These are phyloP conservation scores for Sphaerophoria taeniata DNA, from an alignment of 2,888 invertebrate genomes.

Conservation along the genomic window DNA sequence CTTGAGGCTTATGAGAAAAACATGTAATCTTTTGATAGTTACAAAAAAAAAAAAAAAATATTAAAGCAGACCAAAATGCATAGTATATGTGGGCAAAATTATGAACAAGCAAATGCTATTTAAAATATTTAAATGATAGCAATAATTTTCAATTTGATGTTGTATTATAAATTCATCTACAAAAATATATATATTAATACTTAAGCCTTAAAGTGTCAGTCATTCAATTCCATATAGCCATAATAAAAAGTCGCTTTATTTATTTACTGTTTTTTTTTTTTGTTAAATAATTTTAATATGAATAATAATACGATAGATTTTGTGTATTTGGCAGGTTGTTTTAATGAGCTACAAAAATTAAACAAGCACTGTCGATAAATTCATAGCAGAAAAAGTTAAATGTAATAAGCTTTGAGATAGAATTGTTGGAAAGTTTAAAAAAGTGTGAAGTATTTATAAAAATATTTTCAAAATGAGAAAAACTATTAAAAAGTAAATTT, in stretches of 20 bases:
- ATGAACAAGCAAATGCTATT: constrained; percentile 68
- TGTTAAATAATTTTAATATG: too few species aligned
- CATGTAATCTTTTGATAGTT: constrained; percentile 43
- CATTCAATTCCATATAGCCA: constrained; percentile 79
- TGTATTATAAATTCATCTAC: constrained; percentile 36
- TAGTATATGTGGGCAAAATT: constrained; percentile 9
- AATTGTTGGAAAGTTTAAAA: too few species aligned
- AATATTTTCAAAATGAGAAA: too few species aligned
- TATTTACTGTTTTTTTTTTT: neutral
- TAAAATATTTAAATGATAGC: neutral
- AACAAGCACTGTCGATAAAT: constrained; percentile 70
- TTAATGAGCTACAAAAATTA: constrained; percentile 18
- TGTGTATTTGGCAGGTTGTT: too few species aligned
- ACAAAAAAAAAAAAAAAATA: too few species aligned
- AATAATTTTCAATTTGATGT: constrained; percentile 56
- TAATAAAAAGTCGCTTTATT: constrained; percentile 27
- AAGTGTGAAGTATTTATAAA: too few species aligned
- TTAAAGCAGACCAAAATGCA: too few species aligned
- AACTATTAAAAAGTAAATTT: too few species aligned
- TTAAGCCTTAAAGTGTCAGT: constrained; percentile 82
- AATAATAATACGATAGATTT: too few species aligned
- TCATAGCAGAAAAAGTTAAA: constrained; percentile 40
- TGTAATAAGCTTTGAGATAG: constrained; percentile 9
- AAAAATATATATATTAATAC: constrained; percentile 58
- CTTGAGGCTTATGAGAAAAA: constrained; percentile 39